phyloP scores from a whole-genome alignment of 2,113 vertebrate species.

The Nycticebus coucang region DNA sequence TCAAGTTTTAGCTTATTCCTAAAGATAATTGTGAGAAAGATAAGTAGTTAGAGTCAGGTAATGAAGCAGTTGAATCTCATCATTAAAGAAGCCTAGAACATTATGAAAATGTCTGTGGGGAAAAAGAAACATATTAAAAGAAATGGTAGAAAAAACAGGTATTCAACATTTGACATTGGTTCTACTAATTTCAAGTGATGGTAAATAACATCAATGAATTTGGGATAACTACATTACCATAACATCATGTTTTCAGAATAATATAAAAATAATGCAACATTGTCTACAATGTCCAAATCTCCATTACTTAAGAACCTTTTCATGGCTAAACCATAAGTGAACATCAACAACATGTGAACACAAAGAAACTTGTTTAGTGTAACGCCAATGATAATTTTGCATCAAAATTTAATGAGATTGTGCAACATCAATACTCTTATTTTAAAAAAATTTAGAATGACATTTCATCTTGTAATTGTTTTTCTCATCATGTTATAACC shows the following conservation, averaged over 20 bases:
- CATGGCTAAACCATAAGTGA: not conserved
- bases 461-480: not conserved
- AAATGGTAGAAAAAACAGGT: not conserved
- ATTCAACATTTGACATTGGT: not conserved
- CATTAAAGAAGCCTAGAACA: not conserved
- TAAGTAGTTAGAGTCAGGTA: not conserved
- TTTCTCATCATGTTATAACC: not conserved
- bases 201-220: not conserved
- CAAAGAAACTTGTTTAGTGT: not conserved
- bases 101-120: not conserved
- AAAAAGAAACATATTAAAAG: not conserved
- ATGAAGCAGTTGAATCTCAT: not conserved
- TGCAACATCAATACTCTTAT: not conserved
- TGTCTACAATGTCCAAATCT: not conserved
- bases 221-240: not conserved
- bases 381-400: not conserved
- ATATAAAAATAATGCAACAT: not conserved
- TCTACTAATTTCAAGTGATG: not conserved
- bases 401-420: not conserved
- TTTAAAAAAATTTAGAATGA: not conserved
- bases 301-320: constrained; percentile 1
- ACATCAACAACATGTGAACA: not conserved
- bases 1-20: not conserved
- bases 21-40: constrained; percentile 22
- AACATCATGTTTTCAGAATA: constrained; percentile 31